Evolutionary conservation across 2,797 vertebrate species (phyloP).

Genomic region (Anguilla pacifica): DNA sequence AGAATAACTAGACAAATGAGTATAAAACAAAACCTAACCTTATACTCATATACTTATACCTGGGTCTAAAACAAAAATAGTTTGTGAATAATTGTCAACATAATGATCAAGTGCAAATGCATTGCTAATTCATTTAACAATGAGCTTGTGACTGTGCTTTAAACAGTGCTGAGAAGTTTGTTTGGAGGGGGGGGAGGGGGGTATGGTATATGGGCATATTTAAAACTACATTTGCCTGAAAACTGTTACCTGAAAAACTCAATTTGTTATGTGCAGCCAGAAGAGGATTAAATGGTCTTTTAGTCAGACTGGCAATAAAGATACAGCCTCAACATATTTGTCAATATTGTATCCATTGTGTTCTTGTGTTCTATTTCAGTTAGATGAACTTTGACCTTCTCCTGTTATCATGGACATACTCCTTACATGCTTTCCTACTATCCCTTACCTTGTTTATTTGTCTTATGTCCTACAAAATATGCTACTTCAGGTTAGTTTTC

Average conservation of each 20-base stretch:
- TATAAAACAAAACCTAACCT: slow-evolving; percentile 7
- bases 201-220: not conserved
- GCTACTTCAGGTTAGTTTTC: not conserved
- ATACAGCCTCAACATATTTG: not conserved
- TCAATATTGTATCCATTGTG: not conserved
- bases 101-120: slow-evolving; percentile 19
- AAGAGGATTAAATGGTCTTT: slow-evolving; percentile 2
- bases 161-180: not conserved
- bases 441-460: not conserved
- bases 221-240: not conserved
- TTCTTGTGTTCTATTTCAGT: not conserved
- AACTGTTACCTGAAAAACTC: not conserved
- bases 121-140: slow-evolving; percentile 20
- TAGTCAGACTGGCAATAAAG: slow-evolving; percentile 8
- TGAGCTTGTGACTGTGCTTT: not conserved
- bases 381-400: not conserved
- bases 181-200: not conserved
- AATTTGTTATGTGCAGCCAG: not conserved
- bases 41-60: not conserved
- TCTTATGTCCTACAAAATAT: not conserved
- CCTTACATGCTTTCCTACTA: not conserved
- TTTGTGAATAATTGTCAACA: slow-evolving; percentile 13
- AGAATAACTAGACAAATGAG: slow-evolving; percentile 18
- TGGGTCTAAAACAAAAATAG: not conserved
- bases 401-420: not conserved